Evolutionary conservation across 1,140 invertebrate species (phyloP), one percentile per base, ranked within the genome.

Genomic region (Ceratina japonica): DNA sequence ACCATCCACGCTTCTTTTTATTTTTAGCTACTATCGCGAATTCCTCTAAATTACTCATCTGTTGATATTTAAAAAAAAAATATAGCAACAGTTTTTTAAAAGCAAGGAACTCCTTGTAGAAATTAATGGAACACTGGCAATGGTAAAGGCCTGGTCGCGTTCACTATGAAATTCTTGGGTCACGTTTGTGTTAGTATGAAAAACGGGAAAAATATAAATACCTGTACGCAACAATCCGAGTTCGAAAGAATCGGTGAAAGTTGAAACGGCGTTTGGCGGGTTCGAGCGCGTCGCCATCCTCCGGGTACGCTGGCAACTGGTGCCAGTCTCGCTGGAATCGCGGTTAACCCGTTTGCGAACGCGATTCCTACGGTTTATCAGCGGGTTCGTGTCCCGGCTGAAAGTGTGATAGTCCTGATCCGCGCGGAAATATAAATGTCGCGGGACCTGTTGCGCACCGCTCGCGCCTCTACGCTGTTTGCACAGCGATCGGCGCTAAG

Each of bases 281-380:
- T 59, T 87, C 87, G 88, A 90, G 81, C 77, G 79, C 86, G 89
- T 81, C 87, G 91, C 90, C 91, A 92, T 91, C 91, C 64, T 64
- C 61, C 91, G 91, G 82, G 68, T 65, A 83, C 69, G 37, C 77
- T 73, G 54, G 80, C 83, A 92, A 91, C 76, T 79, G 31, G 75
- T 44, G 37, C 75, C 71, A 83, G 82, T 87, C 70, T 83, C 51
- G 61, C 69, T 68, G 78, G 85, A 69, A 79, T 82, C 61, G 71
- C 58, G 20, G 62, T 54, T 66, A 76, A 63, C 79, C 44, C 37
- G 37, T 44, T 44, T 44, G 37, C 37, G 37, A 44, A 44, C 73
- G 79, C 66, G 73, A 81, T 49, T 56, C 24, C 68, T n/a, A 20
- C 54, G 64, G 52, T 79, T 65, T 56, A 82, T 85, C 74, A 61